These are phyloP conservation scores for Eulemur macaco DNA, from an alignment of 2,113 vertebrate species.

Conservation along the genomic window DNA sequence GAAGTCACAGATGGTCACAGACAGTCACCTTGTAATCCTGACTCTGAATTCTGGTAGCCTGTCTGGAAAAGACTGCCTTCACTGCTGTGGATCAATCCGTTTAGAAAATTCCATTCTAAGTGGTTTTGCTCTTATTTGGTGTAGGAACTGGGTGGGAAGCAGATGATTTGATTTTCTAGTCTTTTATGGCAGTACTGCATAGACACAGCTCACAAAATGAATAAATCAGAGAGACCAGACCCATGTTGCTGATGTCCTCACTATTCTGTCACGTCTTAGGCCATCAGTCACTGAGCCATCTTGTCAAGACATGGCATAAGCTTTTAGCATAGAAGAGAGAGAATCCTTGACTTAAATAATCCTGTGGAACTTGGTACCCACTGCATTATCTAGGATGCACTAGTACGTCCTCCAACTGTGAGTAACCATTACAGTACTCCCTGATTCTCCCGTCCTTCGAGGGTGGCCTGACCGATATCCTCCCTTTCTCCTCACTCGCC, in stretches of 20 bases:
- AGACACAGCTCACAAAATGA: neutral
- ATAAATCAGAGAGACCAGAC: neutral
- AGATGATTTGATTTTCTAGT: neutral
- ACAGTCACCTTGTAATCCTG: neutral
- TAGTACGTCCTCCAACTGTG: neutral
- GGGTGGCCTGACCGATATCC: neutral
- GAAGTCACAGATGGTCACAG: neutral
- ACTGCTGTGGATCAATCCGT: neutral
- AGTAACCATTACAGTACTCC: neutral
- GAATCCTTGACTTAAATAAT: neutral
- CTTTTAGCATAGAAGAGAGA: neutral
- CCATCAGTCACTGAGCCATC: neutral
- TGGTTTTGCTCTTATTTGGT: neutral
- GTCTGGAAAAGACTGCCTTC: neutral
- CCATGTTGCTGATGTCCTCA: neutral
- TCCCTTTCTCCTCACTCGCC: no score
- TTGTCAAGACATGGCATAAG: neutral
- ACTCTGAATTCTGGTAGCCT: neutral
- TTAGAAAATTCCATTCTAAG: neutral
- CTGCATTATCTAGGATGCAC: neutral
- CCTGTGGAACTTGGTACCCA: neutral
- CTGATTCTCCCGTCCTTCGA: no score
- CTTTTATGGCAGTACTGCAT: neutral
- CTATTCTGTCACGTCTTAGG: neutral
- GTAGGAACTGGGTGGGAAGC: neutral